Evolutionary conservation across 2,797 vertebrate genomes (phyloP).

Genomic region (Pelochelys cantorii): DNA sequence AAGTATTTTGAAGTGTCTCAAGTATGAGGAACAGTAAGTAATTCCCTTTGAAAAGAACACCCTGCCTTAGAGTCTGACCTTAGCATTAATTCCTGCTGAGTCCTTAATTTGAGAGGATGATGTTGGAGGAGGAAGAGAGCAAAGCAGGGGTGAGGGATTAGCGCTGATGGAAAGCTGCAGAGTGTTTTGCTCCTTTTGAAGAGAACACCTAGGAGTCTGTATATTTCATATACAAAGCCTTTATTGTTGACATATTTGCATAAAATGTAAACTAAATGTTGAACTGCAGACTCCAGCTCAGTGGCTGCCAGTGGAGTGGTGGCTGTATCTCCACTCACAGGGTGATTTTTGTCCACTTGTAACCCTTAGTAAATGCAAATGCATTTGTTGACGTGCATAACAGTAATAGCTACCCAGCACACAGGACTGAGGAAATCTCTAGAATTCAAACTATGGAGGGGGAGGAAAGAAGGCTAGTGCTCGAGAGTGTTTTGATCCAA

Average conservation of each 20-base stretch:
- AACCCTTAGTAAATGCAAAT: not conserved
- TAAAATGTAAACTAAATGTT: not conserved
- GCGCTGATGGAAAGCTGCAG: not conserved
- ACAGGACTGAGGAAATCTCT: not conserved
- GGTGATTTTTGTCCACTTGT: not conserved
- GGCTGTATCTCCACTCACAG: not conserved
- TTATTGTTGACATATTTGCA: not conserved
- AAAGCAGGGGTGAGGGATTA: not conserved
- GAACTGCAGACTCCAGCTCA: not conserved
- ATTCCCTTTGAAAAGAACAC: not conserved
- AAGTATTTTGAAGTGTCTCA: not conserved
- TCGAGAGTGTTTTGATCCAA: not conserved
- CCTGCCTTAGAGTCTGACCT: not conserved
- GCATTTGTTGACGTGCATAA: not conserved
- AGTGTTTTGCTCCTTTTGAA: not conserved
- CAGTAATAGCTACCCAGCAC: not conserved
- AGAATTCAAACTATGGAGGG: not conserved
- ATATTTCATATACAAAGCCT: not conserved
- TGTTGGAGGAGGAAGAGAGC: not conserved
- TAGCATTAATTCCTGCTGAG: not conserved
- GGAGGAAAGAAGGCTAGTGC: not conserved
- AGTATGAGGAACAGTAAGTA: constrained; percentile 25
- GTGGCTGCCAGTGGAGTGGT: not conserved
- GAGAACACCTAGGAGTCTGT: not conserved
- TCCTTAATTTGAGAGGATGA: not conserved